Evolutionary conservation across 2,888 invertebrate species (phyloP).

Genomic region (Nomada lathburiana): DNA sequence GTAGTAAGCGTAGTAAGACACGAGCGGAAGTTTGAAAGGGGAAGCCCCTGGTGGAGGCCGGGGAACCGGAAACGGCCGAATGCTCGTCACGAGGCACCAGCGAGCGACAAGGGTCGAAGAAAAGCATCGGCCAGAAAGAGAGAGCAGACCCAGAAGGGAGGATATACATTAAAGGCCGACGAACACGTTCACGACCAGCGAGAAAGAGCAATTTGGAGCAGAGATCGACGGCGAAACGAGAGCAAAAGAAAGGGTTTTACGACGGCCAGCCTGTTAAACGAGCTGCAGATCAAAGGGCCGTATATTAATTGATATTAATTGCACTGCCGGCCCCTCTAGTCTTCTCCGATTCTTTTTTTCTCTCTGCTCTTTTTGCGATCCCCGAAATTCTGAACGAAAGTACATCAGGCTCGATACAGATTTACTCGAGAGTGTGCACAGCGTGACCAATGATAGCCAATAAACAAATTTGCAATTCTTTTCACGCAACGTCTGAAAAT

Average conservation of each 20-base stretch:
- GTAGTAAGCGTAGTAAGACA: slow-evolving; percentile 78
- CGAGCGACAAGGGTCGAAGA: slow-evolving; percentile 55
- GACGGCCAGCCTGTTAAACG: slow-evolving; percentile 44
- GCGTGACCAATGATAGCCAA: too few species aligned
- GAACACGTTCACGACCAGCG: background rate
- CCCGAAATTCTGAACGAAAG: background rate
- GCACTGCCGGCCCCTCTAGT: background rate
- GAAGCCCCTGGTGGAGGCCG: slow-evolving; percentile 72
- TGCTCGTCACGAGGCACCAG: slow-evolving; percentile 73
- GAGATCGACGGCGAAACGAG: slow-evolving; percentile 56
- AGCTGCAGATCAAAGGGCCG: slow-evolving; percentile 55
- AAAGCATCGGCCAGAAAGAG: slow-evolving; percentile 56
- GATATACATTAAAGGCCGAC: slow-evolving; percentile 35
- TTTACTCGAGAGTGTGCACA: too few species aligned
- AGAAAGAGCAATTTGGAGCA: slow-evolving; percentile 35
- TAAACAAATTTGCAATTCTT: too few species aligned
- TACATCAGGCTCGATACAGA: too few species aligned
- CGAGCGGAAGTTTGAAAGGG: slow-evolving; percentile 76
- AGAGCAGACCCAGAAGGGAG: slow-evolving; percentile 44
- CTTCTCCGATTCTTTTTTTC: background rate
- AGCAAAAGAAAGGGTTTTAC: slow-evolving; percentile 44
- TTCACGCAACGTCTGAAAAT: too few species aligned
- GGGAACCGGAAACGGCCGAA: slow-evolving; percentile 78
- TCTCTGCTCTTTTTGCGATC: too few species aligned
- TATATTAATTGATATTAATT: slow-evolving; percentile 65